These are phyloP conservation scores for Anoura caudifer DNA, from an alignment of 2,113 vertebrate genomes.

Conservation along the genomic window DNA sequence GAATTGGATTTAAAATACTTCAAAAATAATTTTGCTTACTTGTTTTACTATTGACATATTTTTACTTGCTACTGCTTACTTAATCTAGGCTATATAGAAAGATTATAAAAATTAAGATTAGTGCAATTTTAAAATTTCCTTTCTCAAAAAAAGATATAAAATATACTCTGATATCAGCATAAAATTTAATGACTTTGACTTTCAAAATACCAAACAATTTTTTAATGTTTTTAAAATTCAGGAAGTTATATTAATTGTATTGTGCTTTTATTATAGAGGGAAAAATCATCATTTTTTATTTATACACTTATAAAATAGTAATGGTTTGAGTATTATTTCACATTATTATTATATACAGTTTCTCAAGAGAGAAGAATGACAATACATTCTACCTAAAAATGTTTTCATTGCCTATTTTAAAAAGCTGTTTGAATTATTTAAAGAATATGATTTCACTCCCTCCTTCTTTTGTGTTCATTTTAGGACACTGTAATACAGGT, in stretches of 20 bases:
- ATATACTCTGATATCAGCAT: neutral
- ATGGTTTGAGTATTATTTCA: neutral
- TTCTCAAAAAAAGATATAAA: neutral
- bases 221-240: constrained; percentile 9
- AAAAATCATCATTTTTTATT: neutral
- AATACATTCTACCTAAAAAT: constrained; percentile 47
- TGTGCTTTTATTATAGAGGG: neutral
- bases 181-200: constrained; percentile 16
- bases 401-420: neutral
- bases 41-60: neutral
- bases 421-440: constrained; percentile 33
- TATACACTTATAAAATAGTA: constrained; percentile 19
- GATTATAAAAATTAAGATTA: constrained; percentile 4
- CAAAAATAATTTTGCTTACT: neutral
- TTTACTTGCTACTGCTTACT: neutral
- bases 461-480: neutral
- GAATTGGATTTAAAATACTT: neutral
- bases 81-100: neutral
- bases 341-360: neutral
- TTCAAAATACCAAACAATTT: constrained; percentile 9
- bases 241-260: neutral
- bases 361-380: constrained; percentile 18
- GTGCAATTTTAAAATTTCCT: neutral
- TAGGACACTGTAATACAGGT: neutral
- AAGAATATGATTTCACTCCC: neutral